phyloP scores from a whole-genome alignment of 2,113 vertebrate species.

The Alligator mississippiensis region DNA sequence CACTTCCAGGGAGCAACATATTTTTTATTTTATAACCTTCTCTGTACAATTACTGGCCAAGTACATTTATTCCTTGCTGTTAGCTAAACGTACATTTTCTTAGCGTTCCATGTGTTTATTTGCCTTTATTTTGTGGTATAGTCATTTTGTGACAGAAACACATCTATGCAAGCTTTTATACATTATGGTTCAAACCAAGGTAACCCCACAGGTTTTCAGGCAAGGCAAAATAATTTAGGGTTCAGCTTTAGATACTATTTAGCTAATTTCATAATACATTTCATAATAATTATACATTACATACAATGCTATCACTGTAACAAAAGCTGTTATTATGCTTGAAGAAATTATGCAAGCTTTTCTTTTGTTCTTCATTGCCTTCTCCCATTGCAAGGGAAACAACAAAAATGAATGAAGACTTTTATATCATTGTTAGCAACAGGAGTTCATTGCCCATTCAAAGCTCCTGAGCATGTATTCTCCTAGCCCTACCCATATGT shows the following conservation, averaged over 20 bases:
- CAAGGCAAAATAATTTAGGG: neutral
- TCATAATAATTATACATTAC: neutral
- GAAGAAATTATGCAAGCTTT: neutral
- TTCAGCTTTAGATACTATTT: slow-evolving; percentile 1
- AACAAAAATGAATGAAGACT: neutral
- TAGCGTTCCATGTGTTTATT: slow-evolving; percentile 1
- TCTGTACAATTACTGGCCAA: slow-evolving; percentile 39
- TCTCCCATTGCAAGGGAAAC: neutral
- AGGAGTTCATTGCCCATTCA: neutral
- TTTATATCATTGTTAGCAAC: neutral
- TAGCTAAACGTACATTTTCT: neutral
- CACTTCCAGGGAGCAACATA: slow-evolving; percentile 18
- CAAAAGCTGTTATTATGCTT: neutral
- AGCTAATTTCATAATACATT: neutral
- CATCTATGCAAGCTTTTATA: neutral
- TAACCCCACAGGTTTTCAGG: neutral
- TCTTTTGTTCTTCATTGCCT: neutral
- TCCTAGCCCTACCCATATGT: neutral
- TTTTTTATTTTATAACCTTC: neutral
- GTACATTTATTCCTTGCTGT: slow-evolving; percentile 14
- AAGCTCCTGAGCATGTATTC: neutral
- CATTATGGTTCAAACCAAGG: neutral
- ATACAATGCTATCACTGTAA: neutral
- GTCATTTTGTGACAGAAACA: neutral
- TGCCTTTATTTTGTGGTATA: neutral